Evolutionary conservation across 2,888 invertebrate genomes (phyloP), one percentile per base, ranked within the genome.

Genomic region (Epinotia ramella): DNA sequence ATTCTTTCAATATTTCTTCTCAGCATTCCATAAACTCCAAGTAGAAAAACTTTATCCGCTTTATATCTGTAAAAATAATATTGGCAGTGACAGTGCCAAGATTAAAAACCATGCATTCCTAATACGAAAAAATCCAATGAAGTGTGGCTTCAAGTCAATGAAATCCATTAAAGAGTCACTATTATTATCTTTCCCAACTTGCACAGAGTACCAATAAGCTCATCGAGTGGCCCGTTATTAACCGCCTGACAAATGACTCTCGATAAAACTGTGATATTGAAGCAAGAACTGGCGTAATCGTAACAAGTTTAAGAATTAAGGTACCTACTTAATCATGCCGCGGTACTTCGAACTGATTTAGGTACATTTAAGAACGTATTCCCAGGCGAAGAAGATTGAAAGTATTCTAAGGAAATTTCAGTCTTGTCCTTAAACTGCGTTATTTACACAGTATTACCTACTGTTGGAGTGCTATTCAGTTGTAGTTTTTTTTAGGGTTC

Each of bases 211-310:
- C 62, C 67, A 75, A 75, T 71, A 71, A 65, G 7, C 66, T 71
- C 75, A 75, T 75, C 44, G 75, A 75, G 75, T 74, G 68, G 73
- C 28, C 66, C 75, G 71, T 75, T 75, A 75, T 75, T 71, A 75
- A 75, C 60, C 59, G 60, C 18, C 60, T 56, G 75, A 75, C 75
- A 75, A 75, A 75, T 75, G 49, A 66, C 53, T 66, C 64, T 28
- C 65, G 71, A 71, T 75, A 75, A 75, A 75, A 75, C 70, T 66
- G 70, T 70, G 75, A 75, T 75, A 75, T 75, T 66, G 53, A 68
- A 56, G 60, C 56, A 59, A 71, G 70, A 70, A 75, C 40, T 71
- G 70, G 66, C 64, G 70, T 75, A 71, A 75, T 71, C 75, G 70
- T 71, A 71, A 75, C 66, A 44, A 71, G 75, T 75, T 74, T 56